phyloP scores from a whole-genome alignment of 1,140 invertebrate species.

The Drosophila busckii region DNA sequence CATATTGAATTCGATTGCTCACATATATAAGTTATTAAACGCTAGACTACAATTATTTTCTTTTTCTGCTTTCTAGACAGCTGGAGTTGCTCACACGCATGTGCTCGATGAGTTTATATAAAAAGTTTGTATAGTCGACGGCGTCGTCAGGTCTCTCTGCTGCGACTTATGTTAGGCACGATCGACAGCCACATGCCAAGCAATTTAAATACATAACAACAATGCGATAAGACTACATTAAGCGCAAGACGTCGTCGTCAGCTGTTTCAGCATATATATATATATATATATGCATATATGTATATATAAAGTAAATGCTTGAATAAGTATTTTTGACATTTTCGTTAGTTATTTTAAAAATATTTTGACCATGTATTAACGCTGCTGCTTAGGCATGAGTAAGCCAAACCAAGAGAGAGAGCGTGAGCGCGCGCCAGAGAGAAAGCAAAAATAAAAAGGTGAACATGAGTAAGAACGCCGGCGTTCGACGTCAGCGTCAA shows the following conservation, averaged over 20 bases:
- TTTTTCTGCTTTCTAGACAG: too few species aligned
- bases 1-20: slow-evolving; percentile 4
- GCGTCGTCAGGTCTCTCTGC: too few species aligned
- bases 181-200: too few species aligned
- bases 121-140: too few species aligned
- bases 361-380: slow-evolving; percentile 22
- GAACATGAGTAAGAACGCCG: slow-evolving; percentile 22
- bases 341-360: slow-evolving; percentile 32
- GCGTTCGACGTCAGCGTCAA: slow-evolving; percentile 32
- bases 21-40: slow-evolving; percentile 24
- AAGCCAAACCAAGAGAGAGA: neutral
- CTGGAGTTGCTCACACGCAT: too few species aligned
- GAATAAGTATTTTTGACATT: slow-evolving; percentile 17
- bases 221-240: neutral
- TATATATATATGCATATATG: neutral
- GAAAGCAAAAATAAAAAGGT: slow-evolving; percentile 2
- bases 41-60: too few species aligned
- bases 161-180: too few species aligned
- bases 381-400: slow-evolving; percentile 18
- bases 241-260: slow-evolving; percentile 4
- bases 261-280: slow-evolving; percentile 8
- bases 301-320: neutral
- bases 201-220: too few species aligned
- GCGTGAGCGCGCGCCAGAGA: neutral
- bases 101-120: too few species aligned